A percentile compares a stretch with the other conserved stretches of the same genome.
Conservation (phyloP, 2,888 invertebrate genomes). For the Tiliacea aurago region DNA sequence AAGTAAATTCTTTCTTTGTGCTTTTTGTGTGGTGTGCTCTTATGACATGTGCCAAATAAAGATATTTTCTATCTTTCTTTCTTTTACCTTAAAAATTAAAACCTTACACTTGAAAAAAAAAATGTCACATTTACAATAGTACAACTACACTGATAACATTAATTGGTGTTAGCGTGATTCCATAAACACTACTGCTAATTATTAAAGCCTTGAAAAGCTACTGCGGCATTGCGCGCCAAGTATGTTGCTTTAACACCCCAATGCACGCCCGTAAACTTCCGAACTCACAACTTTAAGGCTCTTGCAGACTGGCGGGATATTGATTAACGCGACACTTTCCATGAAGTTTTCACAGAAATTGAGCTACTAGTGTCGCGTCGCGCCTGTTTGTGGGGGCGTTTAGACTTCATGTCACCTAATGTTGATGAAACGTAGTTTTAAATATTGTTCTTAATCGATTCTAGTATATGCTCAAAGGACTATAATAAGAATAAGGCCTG, state of each 20-base stretch:
- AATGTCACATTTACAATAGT: not conserved
- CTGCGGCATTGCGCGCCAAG: constrained; percentile 8
- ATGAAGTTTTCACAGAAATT: no score
- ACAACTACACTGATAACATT: not conserved
- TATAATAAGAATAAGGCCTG: no score
- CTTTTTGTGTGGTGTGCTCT: not conserved
- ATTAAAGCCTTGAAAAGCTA: constrained; percentile 10
- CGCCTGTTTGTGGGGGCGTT: no score
- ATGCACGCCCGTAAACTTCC: not conserved
- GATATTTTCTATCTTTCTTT: not conserved
- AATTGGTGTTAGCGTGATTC: not conserved
- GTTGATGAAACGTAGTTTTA: no score
- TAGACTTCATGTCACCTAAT: no score
- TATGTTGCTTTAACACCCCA: not conserved
- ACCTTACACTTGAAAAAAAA: not conserved
- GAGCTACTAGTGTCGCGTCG: no score
- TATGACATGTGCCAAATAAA: not conserved
- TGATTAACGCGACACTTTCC: no score
- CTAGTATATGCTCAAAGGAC: not conserved
- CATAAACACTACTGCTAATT: not conserved
- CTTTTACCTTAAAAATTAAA: not conserved
- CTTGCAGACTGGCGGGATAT: no score
- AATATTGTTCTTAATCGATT: not conserved
- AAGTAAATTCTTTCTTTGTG: not conserved
- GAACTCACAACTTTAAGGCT: not conserved